Evolutionary conservation across 2,113 vertebrate species (phyloP).

Genomic region (Micromys minutus): DNA sequence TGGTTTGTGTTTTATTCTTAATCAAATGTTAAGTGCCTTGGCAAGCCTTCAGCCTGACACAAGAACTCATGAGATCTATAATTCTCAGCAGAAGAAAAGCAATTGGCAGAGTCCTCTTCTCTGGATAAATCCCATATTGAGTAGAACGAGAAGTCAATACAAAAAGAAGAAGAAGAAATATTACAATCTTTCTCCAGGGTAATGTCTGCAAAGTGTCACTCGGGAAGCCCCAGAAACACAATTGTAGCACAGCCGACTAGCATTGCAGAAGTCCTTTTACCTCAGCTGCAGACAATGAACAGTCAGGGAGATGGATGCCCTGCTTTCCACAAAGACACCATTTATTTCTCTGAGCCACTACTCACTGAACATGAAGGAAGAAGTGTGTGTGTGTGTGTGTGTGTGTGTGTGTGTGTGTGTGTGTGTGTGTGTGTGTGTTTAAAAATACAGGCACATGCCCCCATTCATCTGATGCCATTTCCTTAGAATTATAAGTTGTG

Average conservation of each 20-base stretch:
- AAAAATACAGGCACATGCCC: not conserved
- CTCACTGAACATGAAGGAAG: not conserved
- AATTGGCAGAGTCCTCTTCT: constrained; percentile 73
- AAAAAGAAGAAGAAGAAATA: constrained; percentile 56
- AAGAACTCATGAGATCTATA: constrained; percentile 71
- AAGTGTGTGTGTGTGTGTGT: not conserved
- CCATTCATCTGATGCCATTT: not conserved
- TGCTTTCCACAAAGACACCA: not conserved
- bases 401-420: not conserved
- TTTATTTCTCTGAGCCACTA: not conserved
- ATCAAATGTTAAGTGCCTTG: constrained; percentile 82
- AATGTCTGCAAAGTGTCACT: not conserved
- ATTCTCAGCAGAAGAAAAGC: constrained; percentile 74
- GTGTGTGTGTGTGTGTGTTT: not conserved
- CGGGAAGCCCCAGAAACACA: not conserved
- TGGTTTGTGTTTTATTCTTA: constrained; percentile 83
- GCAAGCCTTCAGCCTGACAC: constrained; percentile 73
- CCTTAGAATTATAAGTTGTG: constrained; percentile 34
- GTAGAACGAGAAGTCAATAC: constrained; percentile 28
- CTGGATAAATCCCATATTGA: constrained; percentile 72
- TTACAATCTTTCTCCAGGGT: not conserved
- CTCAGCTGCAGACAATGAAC: not conserved
- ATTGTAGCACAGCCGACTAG: not conserved
- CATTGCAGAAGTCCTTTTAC: not conserved
- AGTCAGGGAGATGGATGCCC: not conserved